A percentile compares a stretch with the other conserved stretches of the same genome.
Evolutionary conservation across 1,140 invertebrate genomes (phyloP).

Genomic region (Scaptomyza pallida): DNA sequence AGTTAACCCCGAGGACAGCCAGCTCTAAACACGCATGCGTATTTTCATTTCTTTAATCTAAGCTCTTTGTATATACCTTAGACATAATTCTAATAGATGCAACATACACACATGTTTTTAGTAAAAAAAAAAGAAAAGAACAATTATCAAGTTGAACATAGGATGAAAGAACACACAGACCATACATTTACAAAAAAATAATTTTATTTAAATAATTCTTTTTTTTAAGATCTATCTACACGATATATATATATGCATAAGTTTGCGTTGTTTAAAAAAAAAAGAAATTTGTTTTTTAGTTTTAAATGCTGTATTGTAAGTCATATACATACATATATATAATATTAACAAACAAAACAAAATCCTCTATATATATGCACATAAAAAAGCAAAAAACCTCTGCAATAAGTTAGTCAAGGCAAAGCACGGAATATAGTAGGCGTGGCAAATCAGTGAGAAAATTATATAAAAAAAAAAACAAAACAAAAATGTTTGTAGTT

Average conservation of each 20-base stretch:
- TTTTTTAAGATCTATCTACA: slow-evolving; percentile 49
- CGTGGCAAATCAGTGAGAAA: slow-evolving; percentile 33
- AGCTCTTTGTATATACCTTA: slow-evolving; percentile 61
- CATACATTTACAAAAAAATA: slow-evolving; percentile 47
- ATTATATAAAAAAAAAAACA: too few species aligned
- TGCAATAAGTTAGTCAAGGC: slow-evolving; percentile 79
- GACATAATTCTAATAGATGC: slow-evolving; percentile 44
- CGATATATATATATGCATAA: slow-evolving; percentile 51
- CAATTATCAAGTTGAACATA: slow-evolving; percentile 52
- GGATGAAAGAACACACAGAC: slow-evolving; percentile 47
- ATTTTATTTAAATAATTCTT: slow-evolving; percentile 52
- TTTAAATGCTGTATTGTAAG: slow-evolving; percentile 71
- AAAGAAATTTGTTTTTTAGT: slow-evolving; percentile 79
- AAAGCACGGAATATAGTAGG: slow-evolving; percentile 49
- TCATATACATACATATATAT: slow-evolving; percentile 51
- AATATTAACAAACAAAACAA: slow-evolving; percentile 58
- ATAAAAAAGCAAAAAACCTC: slow-evolving; percentile 59
- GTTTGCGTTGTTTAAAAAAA: slow-evolving; percentile 74
- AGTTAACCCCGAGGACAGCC: slow-evolving; percentile 21
- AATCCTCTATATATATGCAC: slow-evolving; percentile 71
- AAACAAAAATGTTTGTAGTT: slow-evolving; percentile 66
- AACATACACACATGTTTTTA: slow-evolving; percentile 67
- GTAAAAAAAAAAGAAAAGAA: slow-evolving; percentile 23
- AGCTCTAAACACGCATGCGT: slow-evolving; percentile 19
- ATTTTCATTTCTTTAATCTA: slow-evolving; percentile 42